phyloP scores from a whole-genome alignment of 2,797 vertebrate species.

The Urocyon cinereoargenteus region DNA sequence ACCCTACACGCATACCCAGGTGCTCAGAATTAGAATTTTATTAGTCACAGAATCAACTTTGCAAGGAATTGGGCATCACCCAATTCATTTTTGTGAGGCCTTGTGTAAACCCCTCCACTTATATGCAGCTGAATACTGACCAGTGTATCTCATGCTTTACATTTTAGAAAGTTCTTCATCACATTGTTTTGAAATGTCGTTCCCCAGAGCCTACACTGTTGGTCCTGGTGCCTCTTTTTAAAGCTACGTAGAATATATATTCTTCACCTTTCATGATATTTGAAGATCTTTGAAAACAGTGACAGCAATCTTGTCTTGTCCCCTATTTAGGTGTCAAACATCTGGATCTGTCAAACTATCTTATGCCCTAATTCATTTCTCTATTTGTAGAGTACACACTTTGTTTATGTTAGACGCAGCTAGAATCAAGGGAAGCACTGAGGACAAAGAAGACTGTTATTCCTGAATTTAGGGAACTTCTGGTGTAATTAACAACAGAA shows the following conservation, averaged over 20 bases:
- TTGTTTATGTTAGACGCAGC: not conserved
- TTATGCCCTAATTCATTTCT: not conserved
- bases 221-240: not conserved
- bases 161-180: slow-evolving; percentile 53
- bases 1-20: not conserved
- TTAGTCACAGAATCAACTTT: slow-evolving; percentile 14
- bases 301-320: not conserved
- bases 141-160: not conserved
- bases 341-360: not conserved
- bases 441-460: not conserved
- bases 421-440: not conserved
- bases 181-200: slow-evolving; percentile 12
- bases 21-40: slow-evolving; percentile 37
- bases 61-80: not conserved
- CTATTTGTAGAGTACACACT: not conserved
- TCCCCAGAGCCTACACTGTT: not conserved
- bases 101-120: not conserved
- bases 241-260: slow-evolving; percentile 38
- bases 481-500: not conserved
- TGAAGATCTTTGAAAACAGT: slow-evolving; percentile 56
- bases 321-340: not conserved
- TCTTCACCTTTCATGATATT: not conserved
- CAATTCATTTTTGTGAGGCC: not conserved
- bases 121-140: not conserved
- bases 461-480: not conserved